Evolutionary conservation across 2,888 invertebrate species (phyloP).

Genomic region (Dexiosoma caninum): DNA sequence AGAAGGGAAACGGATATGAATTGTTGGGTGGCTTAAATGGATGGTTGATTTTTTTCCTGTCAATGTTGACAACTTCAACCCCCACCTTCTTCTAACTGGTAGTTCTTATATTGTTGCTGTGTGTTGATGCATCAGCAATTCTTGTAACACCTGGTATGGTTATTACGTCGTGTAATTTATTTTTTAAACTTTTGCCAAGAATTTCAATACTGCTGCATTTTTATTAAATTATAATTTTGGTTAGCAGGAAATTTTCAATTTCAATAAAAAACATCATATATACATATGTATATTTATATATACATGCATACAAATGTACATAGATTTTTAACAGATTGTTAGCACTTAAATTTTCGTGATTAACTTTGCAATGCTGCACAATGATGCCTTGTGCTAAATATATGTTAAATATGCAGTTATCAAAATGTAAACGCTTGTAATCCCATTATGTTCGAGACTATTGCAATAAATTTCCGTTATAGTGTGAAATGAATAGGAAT

Average conservation of each 20-base stretch:
- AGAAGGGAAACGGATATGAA: slow-evolving; percentile 23
- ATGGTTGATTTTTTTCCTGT: slow-evolving; percentile 44
- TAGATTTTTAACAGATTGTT: no score
- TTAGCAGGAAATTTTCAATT: neutral
- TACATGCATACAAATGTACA: no score
- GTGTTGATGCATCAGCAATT: slow-evolving; percentile 25
- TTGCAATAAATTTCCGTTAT: no score
- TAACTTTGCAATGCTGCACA: no score
- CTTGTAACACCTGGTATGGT: slow-evolving; percentile 47
- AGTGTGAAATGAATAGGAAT: no score
- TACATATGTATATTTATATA: no score
- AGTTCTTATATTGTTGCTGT: neutral
- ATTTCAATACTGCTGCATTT: neutral
- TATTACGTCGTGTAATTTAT: slow-evolving; percentile 6
- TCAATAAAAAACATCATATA: neutral
- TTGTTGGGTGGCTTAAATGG: slow-evolving; percentile 32
- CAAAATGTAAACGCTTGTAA: no score
- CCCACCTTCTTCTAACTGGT: neutral
- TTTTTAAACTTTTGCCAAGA: slow-evolving; percentile 21
- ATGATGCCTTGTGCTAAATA: no score
- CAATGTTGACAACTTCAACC: slow-evolving; percentile 31
- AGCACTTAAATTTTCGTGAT: no score
- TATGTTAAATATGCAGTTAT: neutral
- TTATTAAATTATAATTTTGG: neutral
- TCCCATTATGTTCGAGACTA: no score